Percentiles rank a stretch among this genome's conserved stretches.
phyloP scores from a whole-genome alignment of 2,888 invertebrate species.

The Anarsia innoxiella region DNA sequence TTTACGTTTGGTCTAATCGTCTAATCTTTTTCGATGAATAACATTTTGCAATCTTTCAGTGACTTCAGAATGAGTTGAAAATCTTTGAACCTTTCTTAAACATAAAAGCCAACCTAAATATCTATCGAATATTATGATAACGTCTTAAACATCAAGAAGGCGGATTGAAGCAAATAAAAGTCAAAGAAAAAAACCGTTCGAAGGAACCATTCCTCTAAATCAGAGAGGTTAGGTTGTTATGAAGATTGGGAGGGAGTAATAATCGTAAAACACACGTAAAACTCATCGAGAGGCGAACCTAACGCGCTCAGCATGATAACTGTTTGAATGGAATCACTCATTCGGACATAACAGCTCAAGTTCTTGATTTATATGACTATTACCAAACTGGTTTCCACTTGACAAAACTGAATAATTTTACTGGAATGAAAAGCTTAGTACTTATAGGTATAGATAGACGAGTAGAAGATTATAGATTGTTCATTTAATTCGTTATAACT shows the following conservation, averaged over 20 bases:
- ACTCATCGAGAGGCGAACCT: constrained; percentile 27
- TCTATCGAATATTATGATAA: not conserved
- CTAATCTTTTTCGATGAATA: no score
- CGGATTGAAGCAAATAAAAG: constrained; percentile 2
- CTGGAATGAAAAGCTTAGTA: no score
- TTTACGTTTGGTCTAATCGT: no score
- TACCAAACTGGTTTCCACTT: no score
- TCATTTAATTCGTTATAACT: no score
- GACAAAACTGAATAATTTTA: no score
- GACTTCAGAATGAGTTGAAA: no score
- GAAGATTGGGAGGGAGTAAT: constrained; percentile 39
- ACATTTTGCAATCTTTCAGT: no score
- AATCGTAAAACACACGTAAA: constrained; percentile 37
- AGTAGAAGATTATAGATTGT: no score
- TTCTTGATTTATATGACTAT: not conserved
- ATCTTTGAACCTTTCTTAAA: not conserved
- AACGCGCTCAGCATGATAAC: constrained; percentile 17
- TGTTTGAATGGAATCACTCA: constrained; percentile 9
- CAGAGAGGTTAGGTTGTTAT: constrained; percentile 37
- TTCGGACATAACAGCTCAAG: constrained; percentile 2
- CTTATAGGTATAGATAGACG: no score
- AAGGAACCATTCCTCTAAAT: constrained; percentile 29
- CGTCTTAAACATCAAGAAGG: not conserved
- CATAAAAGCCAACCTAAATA: not conserved
- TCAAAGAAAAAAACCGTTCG: constrained; percentile 25